Conservation (phyloP, 1,140 invertebrate species). For the Mycetomoellerius zeteki region DNA sequence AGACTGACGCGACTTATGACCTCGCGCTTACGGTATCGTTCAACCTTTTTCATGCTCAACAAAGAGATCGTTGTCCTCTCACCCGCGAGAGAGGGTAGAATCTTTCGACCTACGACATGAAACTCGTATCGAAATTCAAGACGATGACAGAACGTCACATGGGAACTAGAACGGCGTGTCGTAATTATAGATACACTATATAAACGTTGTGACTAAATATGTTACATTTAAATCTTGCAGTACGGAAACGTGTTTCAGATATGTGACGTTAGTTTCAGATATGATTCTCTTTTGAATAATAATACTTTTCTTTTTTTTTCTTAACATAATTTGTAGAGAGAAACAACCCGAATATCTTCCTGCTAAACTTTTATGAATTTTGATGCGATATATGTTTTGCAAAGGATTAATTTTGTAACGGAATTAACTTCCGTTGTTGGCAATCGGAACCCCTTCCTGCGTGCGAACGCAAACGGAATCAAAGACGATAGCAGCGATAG, state of each 20-base stretch:
- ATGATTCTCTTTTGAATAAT: background rate
- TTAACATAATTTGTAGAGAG: background rate
- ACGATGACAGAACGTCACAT: conserved; percentile 24
- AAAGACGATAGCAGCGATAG: conserved; percentile 58
- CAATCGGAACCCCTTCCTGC: conserved; percentile 38
- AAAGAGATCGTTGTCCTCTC: conserved; percentile 61
- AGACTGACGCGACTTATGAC: conserved; percentile 54
- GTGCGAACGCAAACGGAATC: conserved; percentile 17
- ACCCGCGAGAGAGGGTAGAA: conserved; percentile 33
- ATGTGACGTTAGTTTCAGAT: background rate
- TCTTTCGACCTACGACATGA: conserved; percentile 27
- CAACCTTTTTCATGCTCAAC: conserved; percentile 54
- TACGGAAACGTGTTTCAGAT: background rate
- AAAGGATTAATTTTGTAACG: conserved; percentile 48
- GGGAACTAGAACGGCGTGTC: conserved; percentile 12
- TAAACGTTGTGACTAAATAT: background rate
- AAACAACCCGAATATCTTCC: background rate
- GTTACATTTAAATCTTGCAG: background rate
- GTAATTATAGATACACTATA: background rate
- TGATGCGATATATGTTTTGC: background rate
- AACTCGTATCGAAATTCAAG: conserved; percentile 59
- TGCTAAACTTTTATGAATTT: background rate
- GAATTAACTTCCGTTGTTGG: conserved; percentile 68
- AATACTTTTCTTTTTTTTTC: background rate
- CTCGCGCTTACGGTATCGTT: conserved; percentile 49